These are phyloP conservation scores for Galerucella calmariensis DNA, from an alignment of 2,888 invertebrate genomes.

Conservation along the genomic window DNA sequence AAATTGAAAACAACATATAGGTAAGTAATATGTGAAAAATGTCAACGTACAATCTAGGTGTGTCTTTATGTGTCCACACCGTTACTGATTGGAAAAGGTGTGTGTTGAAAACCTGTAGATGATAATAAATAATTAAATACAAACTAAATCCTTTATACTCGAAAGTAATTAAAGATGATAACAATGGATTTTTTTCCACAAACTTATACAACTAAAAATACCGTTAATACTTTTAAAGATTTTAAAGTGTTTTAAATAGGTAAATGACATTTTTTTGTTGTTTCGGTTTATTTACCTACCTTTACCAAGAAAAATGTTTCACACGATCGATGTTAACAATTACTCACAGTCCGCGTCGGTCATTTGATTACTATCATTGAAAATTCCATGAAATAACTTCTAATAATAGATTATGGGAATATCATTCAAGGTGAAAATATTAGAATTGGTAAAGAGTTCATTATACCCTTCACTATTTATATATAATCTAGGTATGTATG, in stretches of 20 bases:
- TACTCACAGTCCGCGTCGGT: conserved; percentile 2
- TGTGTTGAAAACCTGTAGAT: too few relatives aligned
- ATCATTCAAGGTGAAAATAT: conserved; percentile 9
- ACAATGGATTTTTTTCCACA: not conserved
- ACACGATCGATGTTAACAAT: conserved; percentile 1
- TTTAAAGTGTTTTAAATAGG: conserved; percentile 1
- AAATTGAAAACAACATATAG: conserved; percentile 19
- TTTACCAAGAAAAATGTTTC: not conserved
- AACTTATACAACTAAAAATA: too few relatives aligned
- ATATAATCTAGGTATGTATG: not conserved
- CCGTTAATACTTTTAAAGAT: not conserved
- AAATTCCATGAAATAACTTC: not conserved
- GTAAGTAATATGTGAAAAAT: conserved; percentile 34
- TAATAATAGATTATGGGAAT: conserved; percentile 2
- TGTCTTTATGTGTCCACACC: conserved; percentile 39
- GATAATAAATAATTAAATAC: conserved; percentile 27
- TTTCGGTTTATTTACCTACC: conserved; percentile 1
- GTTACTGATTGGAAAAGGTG: conserved; percentile 43
- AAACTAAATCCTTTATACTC: conserved; percentile 2
- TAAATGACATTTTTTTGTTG: conserved; percentile 9
- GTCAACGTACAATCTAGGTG: conserved; percentile 42
- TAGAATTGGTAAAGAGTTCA: conserved; percentile 4
- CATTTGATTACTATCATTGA: conserved; percentile 3
- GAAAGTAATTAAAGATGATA: conserved; percentile 1
- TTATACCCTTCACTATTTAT: not conserved